Base-by-base conservation (phyloP, 2,888 invertebrate species). In the Tenthredo distinguenda region DNA sequence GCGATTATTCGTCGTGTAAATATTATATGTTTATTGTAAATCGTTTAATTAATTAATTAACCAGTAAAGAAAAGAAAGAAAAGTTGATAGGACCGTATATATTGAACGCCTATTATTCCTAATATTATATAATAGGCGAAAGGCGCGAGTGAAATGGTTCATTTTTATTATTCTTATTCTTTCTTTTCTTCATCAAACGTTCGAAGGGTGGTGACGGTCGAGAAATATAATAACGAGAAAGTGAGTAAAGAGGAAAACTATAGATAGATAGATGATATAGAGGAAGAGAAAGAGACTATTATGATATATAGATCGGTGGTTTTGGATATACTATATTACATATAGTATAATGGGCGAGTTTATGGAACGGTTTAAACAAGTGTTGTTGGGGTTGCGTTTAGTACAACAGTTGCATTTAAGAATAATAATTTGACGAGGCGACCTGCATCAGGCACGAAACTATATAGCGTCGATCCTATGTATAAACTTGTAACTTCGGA, bases 321-420 rank as follows among this genome's bases (percentile, higher is more conserved):
- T 55, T 55, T 55, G 7, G 47, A 31, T 68, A 18, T 68, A 68
- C 15, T 34, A 68, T 68, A 68, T 31, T 31, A 34, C 26, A 15
- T 68, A 68, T 68, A 62, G 26, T 68, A 68, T 34, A 43, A 76
- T 1, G 21, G 37, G 55, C 15, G 37, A 68, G 77, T 43, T 72
- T 34, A 47, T 50, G 58, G 40, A 79, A 79, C 15, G n/a, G 50
- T 21, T 10, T n/a, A 37, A 62, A 40, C 62, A 40, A 62, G 81
- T 81, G 62, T 81, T 81, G 81, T 43, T 43, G 50, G 68, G 47
- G 87, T 89, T 90, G 90, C 88, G 87, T 92, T 90, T 91, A 91
- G 92, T 93, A 93, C 92, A 92, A 92, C 91, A 91, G 91, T 91
- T 93, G 93, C 93, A 93, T 93, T 93, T 93, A 93, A 91, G 90